phyloP scores from a whole-genome alignment of 2,797 vertebrate genomes.

The Myripristis jacobus region DNA sequence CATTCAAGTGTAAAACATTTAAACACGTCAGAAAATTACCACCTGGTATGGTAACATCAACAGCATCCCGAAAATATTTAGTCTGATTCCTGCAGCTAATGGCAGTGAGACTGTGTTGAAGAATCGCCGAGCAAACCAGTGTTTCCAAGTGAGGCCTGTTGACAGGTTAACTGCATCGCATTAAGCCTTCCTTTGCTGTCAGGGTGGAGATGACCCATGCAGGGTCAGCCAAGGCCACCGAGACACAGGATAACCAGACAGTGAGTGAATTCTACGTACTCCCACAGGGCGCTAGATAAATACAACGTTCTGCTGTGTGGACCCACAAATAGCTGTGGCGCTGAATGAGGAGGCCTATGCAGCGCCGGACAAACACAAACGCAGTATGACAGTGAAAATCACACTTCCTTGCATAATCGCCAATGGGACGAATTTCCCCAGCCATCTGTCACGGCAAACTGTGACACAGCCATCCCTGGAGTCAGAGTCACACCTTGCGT shows the following conservation, averaged over 20 bases:
- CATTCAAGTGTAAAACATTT: conserved; percentile 15
- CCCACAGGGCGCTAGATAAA: conserved; percentile 5
- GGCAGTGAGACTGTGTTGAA: background rate
- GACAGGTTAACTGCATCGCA: conserved; percentile 22
- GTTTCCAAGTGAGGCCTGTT: conserved; percentile 2
- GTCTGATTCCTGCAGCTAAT: background rate
- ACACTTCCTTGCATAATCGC: conserved; percentile 64
- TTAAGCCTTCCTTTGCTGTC: conserved; percentile 5
- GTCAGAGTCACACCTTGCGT: conserved; percentile 48
- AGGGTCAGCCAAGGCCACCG: conserved; percentile 31
- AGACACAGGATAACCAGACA: conserved; percentile 23
- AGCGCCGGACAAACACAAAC: conserved; percentile 32
- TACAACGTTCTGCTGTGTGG: background rate
- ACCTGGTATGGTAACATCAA: background rate
- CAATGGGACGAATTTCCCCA: conserved; percentile 48
- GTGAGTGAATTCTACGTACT: conserved; percentile 20
- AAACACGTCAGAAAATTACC: conserved; percentile 13
- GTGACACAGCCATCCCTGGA: conserved; percentile 39
- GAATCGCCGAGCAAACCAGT: conserved; percentile 3
- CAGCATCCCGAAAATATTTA: background rate
- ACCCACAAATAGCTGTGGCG: background rate
- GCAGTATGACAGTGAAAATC: conserved; percentile 45
- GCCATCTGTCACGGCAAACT: conserved; percentile 72
- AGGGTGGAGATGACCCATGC: conserved; percentile 4
- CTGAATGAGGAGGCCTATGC: conserved; percentile 13